These are phyloP conservation scores for Magallana angulata DNA, from an alignment of 1,140 invertebrate genomes.

Conservation along the genomic window DNA sequence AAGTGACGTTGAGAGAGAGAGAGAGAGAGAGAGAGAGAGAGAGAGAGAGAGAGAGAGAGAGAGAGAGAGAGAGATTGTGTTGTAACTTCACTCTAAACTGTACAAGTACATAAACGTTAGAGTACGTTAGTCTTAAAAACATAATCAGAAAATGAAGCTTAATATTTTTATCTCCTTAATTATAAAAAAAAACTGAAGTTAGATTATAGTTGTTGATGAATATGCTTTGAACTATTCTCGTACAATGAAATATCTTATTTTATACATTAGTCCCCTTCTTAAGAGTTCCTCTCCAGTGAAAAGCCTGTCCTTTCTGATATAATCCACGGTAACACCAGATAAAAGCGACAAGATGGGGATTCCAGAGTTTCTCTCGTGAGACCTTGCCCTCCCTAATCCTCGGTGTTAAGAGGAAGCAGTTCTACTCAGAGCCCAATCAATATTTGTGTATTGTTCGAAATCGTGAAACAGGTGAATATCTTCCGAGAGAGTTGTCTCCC, in stretches of 20 bases:
- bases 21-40: conserved; percentile 42
- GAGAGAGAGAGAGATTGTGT: conserved; percentile 10
- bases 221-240: background rate
- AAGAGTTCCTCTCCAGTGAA: background rate
- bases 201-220: too few species aligned
- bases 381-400: background rate
- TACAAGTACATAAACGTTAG: too few species aligned
- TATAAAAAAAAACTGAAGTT: too few species aligned
- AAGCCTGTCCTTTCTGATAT: background rate
- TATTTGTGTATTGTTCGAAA: conserved; percentile 1
- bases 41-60: conserved; percentile 40
- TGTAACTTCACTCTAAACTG: too few species aligned
- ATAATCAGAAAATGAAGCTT: too few species aligned
- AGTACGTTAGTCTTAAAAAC: too few species aligned
- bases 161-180: too few species aligned
- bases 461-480: background rate
- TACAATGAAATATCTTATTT: background rate
- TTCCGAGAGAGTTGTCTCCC: background rate
- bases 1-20: conserved; percentile 19
- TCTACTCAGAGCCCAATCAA: background rate
- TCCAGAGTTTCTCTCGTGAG: background rate
- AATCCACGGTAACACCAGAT: background rate
- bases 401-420: background rate
- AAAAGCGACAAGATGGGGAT: background rate
- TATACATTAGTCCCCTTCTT: background rate